These are phyloP conservation scores for Mormyrus hasselquistii DNA, from an alignment of 2,797 vertebrate species.

Conservation along the genomic window DNA sequence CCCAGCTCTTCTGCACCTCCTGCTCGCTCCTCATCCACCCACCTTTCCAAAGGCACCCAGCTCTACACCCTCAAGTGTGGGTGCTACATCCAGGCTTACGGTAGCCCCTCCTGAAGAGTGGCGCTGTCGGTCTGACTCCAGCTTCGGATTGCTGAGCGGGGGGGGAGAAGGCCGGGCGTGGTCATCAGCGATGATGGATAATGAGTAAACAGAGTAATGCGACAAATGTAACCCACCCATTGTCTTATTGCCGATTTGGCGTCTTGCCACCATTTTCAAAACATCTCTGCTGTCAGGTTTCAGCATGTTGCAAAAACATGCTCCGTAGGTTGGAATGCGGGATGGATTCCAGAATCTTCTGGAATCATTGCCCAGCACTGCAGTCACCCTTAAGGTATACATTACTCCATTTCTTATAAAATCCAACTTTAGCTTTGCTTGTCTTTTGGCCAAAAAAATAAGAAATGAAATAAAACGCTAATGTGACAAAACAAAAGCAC, in stretches of 20 bases:
- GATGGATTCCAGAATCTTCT: not conserved
- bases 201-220: not conserved
- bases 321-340: not conserved
- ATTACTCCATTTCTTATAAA: not conserved
- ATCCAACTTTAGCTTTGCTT: not conserved
- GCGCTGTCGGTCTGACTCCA: slow-evolving; percentile 81
- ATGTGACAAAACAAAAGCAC: not conserved
- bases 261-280: not conserved
- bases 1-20: not conserved
- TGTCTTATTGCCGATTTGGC: not conserved
- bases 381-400: not conserved
- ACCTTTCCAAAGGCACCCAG: slow-evolving; percentile 83
- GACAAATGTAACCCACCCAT: not conserved
- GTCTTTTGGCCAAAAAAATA: not conserved
- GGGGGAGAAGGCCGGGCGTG: slow-evolving; percentile 10
- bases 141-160: slow-evolving; percentile 73
- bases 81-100: slow-evolving; percentile 70
- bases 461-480: not conserved
- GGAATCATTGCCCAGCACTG: not conserved
- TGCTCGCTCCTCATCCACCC: not conserved
- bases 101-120: slow-evolving; percentile 76
- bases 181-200: slow-evolving; percentile 17
- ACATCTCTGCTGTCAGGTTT: not conserved
- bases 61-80: slow-evolving; percentile 87
- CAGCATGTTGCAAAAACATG: not conserved